Conservation (phyloP, 2,113 vertebrate species). For the Trichechus manatus region DNA sequence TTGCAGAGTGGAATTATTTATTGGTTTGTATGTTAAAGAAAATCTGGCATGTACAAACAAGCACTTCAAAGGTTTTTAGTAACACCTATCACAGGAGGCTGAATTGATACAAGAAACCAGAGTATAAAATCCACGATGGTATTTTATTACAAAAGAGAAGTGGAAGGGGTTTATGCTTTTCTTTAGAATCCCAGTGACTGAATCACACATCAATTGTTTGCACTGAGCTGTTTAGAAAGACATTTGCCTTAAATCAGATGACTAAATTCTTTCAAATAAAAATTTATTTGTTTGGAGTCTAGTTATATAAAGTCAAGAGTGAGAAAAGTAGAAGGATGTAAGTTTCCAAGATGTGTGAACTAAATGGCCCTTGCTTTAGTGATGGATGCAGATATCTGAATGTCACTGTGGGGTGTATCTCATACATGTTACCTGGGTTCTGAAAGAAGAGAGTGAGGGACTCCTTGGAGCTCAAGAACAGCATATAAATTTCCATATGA, state of each 20-base stretch:
- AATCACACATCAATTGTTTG: conserved; percentile 33
- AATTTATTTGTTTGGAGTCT: conserved; percentile 24
- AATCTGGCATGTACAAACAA: conserved; percentile 77
- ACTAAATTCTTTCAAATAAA: background rate
- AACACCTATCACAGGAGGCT: conserved; percentile 66
- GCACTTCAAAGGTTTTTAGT: conserved; percentile 71
- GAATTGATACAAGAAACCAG: conserved; percentile 49
- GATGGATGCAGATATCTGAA: background rate
- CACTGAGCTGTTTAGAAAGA: conserved; percentile 57
- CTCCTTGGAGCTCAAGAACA: background rate
- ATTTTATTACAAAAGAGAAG: conserved; percentile 63
- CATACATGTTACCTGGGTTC: background rate
- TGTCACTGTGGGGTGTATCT: background rate
- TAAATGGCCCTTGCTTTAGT: background rate
- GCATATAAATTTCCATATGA: background rate
- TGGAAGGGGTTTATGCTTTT: background rate
- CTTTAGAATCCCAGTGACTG: background rate
- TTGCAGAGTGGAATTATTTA: conserved; percentile 72
- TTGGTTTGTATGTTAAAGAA: conserved; percentile 71
- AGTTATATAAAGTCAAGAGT: background rate
- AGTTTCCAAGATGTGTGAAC: background rate
- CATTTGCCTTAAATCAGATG: conserved; percentile 25
- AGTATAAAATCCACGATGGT: conserved; percentile 4
- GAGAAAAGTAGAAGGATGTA: background rate
- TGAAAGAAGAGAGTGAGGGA: background rate